Evolutionary conservation across 2,888 invertebrate species (phyloP).

Genomic region (Clepsis dumicolana): DNA sequence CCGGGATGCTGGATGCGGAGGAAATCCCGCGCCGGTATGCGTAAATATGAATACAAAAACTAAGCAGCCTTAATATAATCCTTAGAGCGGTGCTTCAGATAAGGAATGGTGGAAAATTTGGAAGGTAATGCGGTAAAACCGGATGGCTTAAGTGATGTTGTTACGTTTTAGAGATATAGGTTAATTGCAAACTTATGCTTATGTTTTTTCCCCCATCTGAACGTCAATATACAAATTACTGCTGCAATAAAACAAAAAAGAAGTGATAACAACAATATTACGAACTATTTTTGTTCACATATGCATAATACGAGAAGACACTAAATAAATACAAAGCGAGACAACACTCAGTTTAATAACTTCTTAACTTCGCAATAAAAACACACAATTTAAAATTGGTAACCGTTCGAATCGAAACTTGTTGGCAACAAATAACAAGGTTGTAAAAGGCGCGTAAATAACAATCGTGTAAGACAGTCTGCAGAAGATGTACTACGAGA

Average conservation of each 20-base stretch:
- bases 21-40: slow-evolving; percentile 13
- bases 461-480: slow-evolving; percentile 43
- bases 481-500: slow-evolving; percentile 48
- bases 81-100: slow-evolving; percentile 20
- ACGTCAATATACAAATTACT: background rate
- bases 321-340: background rate
- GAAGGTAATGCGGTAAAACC: background rate
- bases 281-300: too few relatives aligned
- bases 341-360: background rate
- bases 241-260: background rate
- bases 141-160: background rate
- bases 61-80: slow-evolving; percentile 33
- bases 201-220: too few relatives aligned
- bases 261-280: background rate
- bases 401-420: slow-evolving; percentile 42
- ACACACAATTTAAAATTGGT: slow-evolving; percentile 40
- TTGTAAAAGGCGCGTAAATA: slow-evolving; percentile 46
- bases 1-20: slow-evolving; percentile 45
- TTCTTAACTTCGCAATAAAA: slow-evolving; percentile 26
- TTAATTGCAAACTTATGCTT: background rate
- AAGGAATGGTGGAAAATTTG: background rate
- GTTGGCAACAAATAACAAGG: slow-evolving; percentile 46
- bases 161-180: background rate
- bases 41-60: slow-evolving; percentile 23
- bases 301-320: too few relatives aligned